phyloP scores from a whole-genome alignment of 2,888 invertebrate species.

The Papilio demoleus region DNA sequence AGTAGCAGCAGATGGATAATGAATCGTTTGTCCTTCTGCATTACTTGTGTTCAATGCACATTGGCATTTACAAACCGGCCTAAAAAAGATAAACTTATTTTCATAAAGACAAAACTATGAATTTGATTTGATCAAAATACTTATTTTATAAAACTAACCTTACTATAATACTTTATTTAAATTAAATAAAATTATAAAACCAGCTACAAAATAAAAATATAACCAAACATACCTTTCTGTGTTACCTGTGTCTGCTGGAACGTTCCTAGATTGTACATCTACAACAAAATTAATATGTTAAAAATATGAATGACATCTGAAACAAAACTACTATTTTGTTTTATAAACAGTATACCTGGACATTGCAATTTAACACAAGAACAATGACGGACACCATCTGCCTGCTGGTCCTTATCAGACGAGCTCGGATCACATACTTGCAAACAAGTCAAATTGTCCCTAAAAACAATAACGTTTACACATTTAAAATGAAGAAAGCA shows the following conservation, averaged over 20 bases:
- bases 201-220: slow-evolving; percentile 21
- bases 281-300: slow-evolving; percentile 17
- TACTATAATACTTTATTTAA: too few relatives aligned
- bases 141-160: too few relatives aligned
- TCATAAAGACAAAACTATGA: neutral
- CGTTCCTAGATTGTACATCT: slow-evolving; percentile 33
- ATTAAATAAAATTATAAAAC: neutral
- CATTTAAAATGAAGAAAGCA: slow-evolving; percentile 17
- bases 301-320: neutral
- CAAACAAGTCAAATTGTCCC: slow-evolving; percentile 68
- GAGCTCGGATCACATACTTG: slow-evolving; percentile 52
- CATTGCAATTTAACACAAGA: slow-evolving; percentile 9
- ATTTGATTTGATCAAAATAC: too few relatives aligned
- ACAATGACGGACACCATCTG: neutral
- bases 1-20: slow-evolving; percentile 53
- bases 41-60: slow-evolving; percentile 25
- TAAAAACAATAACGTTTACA: slow-evolving; percentile 43
- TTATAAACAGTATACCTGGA: slow-evolving; percentile 3
- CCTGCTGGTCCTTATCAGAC: slow-evolving; percentile 15
- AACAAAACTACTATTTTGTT: neutral
- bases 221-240: slow-evolving; percentile 45
- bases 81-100: neutral
- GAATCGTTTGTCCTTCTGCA: slow-evolving; percentile 30
- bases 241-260: slow-evolving; percentile 46
- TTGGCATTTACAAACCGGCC: slow-evolving; percentile 31